Evolutionary conservation across 2,113 vertebrate species (phyloP).

Genomic region (Hystrix cristata): DNA sequence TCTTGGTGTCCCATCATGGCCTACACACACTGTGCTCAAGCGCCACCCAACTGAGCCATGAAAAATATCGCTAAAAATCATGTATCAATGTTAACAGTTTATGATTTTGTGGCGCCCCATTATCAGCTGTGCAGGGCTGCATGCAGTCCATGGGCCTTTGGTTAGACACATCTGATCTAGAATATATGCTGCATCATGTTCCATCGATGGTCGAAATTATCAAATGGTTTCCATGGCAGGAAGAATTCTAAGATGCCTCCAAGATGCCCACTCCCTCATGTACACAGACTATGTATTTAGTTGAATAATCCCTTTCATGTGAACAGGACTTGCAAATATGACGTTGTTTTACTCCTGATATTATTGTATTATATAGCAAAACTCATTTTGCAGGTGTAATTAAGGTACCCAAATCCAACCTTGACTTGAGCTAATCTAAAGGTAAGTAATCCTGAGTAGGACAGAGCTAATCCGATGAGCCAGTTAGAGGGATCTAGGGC

Average conservation of each 20-base stretch:
- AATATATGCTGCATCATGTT: neutral
- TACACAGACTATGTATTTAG: neutral
- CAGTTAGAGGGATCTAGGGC: neutral
- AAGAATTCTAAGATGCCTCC: neutral
- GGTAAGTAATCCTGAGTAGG: neutral
- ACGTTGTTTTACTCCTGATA: neutral
- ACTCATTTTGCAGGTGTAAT: neutral
- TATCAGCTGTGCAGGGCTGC: neutral
- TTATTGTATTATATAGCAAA: neutral
- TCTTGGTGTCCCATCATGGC: neutral
- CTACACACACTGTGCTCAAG: neutral
- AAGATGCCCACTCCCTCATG: neutral
- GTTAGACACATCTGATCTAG: neutral
- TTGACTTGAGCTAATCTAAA: neutral
- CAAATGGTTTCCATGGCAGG: neutral
- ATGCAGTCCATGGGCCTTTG: neutral
- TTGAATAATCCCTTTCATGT: neutral
- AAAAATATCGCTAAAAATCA: neutral
- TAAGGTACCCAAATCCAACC: neutral
- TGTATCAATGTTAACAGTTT: neutral
- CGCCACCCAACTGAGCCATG: neutral
- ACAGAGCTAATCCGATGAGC: neutral
- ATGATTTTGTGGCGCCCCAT: neutral
- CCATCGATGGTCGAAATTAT: neutral
- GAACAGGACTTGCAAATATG: neutral